phyloP scores from a whole-genome alignment of 2,797 vertebrate genomes.

The Gobio occitaniae region DNA sequence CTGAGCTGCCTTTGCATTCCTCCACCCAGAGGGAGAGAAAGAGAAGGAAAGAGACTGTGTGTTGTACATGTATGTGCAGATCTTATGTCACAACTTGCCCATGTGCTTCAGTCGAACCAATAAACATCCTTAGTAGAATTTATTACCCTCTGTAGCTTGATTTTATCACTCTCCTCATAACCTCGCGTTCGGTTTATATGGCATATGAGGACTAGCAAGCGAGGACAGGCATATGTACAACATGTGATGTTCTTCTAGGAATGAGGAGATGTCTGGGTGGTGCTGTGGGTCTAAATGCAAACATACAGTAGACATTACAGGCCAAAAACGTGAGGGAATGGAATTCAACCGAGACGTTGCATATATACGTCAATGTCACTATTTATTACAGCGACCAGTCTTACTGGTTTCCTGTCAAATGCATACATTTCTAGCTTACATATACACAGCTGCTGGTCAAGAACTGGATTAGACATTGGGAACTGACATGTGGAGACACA shows the following conservation, averaged over 20 bases:
- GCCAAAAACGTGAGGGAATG: constrained; percentile 29
- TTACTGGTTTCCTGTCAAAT: constrained; percentile 47
- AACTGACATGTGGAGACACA: constrained; percentile 43
- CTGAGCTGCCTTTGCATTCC: constrained; percentile 59
- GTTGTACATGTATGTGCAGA: constrained; percentile 33
- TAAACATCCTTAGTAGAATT: not conserved
- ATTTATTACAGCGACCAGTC: constrained; percentile 54
- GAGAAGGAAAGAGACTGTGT: constrained; percentile 13
- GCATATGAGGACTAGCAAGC: constrained; percentile 1
- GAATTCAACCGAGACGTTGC: not conserved
- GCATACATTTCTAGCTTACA: constrained; percentile 16
- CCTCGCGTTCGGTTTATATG: not conserved
- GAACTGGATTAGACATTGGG: constrained; percentile 22
- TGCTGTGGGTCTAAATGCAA: constrained; percentile 22
- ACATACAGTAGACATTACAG: constrained; percentile 17
- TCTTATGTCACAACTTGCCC: constrained; percentile 39
- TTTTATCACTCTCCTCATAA: constrained; percentile 2
- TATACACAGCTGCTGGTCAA: constrained; percentile 51
- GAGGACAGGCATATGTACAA: constrained; percentile 9
- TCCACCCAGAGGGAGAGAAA: constrained; percentile 47
- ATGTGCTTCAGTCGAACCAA: constrained; percentile 10
- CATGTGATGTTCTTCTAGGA: constrained; percentile 14
- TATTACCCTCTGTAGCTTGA: not conserved
- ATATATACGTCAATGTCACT: not conserved
- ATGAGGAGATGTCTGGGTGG: constrained; percentile 26